Evolutionary conservation across 2,113 vertebrate species (phyloP).

Genomic region (Mustelus asterias): DNA sequence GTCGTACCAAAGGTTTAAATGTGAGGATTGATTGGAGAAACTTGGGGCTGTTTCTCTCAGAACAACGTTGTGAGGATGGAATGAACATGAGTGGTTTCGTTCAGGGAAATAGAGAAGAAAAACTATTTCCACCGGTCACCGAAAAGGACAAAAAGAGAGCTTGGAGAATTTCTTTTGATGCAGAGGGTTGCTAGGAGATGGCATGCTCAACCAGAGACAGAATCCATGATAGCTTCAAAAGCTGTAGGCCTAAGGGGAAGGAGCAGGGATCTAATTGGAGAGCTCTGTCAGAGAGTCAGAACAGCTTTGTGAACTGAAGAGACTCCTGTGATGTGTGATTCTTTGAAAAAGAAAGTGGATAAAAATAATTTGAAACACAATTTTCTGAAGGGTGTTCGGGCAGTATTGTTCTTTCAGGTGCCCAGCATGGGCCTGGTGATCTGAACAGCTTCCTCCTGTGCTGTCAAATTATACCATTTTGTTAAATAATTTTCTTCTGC

Average conservation of each 20-base stretch:
- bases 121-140: background rate
- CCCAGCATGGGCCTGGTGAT: background rate
- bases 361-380: background rate
- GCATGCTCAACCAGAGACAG: background rate
- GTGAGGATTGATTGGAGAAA: background rate
- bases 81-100: background rate
- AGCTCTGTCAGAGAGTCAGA: background rate
- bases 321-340: background rate
- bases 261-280: background rate
- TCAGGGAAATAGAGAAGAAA: background rate
- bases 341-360: background rate
- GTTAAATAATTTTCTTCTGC: conserved; percentile 34
- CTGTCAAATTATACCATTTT: background rate
- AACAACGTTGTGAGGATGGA: background rate
- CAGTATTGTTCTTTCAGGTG: background rate
- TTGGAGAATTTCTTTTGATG: background rate
- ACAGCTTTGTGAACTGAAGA: no score
- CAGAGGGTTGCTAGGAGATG: background rate
- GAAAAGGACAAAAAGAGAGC: background rate
- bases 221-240: background rate
- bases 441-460: background rate
- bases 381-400: background rate
- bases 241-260: background rate
- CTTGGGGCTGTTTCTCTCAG: background rate
- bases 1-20: background rate